Conservation (phyloP, 1,140 invertebrate genomes). For the Bombus consobrinus region DNA sequence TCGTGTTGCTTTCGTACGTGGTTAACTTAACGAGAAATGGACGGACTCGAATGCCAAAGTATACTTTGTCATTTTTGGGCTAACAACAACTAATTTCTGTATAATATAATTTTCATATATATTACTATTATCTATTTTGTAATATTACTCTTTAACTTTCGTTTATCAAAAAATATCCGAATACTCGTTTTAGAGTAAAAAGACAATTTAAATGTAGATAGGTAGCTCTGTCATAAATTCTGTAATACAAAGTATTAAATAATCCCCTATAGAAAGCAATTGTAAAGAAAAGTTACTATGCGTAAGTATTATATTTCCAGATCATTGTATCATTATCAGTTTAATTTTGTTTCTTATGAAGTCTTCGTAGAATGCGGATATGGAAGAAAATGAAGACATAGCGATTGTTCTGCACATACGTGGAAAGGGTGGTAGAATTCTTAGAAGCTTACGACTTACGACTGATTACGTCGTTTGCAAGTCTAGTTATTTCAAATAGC, state of each 20-base stretch:
- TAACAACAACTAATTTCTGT: neutral
- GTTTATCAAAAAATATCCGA: no score
- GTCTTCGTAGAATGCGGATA: no score
- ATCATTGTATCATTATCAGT: neutral
- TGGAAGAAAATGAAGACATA: neutral
- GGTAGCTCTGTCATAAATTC: neutral
- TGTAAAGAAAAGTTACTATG: neutral
- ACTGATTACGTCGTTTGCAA: no score
- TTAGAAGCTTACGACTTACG: no score
- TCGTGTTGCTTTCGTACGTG: conserved; percentile 23
- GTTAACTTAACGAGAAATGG: conserved; percentile 14
- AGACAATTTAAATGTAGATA: neutral
- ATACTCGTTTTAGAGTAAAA: neutral
- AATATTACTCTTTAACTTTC: neutral
- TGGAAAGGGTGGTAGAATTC: no score
- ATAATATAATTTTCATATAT: neutral
- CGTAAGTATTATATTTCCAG: neutral
- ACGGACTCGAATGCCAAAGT: neutral
- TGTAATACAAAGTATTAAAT: neutral
- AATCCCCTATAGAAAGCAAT: neutral
- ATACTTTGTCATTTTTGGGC: neutral
- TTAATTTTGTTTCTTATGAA: no score
- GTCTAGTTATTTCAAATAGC: no score
- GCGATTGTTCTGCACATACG: no score
- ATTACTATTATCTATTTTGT: neutral